Evolutionary conservation across 2,113 vertebrate species (phyloP), one percentile per base, ranked within the genome.

Genomic region (Oreochromis spilurus): DNA sequence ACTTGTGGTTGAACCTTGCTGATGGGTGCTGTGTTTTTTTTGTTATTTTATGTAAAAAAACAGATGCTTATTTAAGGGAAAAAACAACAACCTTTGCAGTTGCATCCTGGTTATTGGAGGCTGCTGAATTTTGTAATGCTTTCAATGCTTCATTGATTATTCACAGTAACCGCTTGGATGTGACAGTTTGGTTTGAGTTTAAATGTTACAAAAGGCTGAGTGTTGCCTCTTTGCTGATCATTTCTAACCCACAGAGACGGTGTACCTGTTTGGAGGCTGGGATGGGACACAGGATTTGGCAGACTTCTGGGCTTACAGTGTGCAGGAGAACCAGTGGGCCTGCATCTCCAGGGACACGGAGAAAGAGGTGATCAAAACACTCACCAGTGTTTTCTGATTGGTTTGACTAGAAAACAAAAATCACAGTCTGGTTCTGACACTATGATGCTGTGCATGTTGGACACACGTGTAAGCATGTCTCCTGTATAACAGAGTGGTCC

Each of bases 211-310:
- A 17, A 60, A 60, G 57, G 26, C 57, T 60, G 14, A 17, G 57
- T 10, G 31, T 31, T 31, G 31, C 31, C 10, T 6, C 9, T 8
- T 12, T 54, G 9, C 26, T 81, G 9, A 82, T 2, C 6, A 1
- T 72, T 43, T 48, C 12, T 89, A 54, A 43, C 91, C 86, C 65
- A 57, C 94, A 99, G 98, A 99, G 95, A 99, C 98, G 0, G 98
- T 99, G 40, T 99, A 99, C 96, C 96, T 99, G 94, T 99, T 99
- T 86, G 99, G 99, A 55, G 99, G 98, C 94, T 99, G 99, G 98
- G 98, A 99, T 86, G 98, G 99, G 85, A 99, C 98, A n/a, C 99
- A 99, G 95, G 99, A 99, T 93, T 96, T 99, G 91, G 98, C 98
- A 54, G 98, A 99, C 94, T 99, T 99, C 93, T 99, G 99, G 99